These are phyloP conservation scores for Epicauta chinensis DNA, from an alignment of 1,140 invertebrate genomes.

Conservation along the genomic window DNA sequence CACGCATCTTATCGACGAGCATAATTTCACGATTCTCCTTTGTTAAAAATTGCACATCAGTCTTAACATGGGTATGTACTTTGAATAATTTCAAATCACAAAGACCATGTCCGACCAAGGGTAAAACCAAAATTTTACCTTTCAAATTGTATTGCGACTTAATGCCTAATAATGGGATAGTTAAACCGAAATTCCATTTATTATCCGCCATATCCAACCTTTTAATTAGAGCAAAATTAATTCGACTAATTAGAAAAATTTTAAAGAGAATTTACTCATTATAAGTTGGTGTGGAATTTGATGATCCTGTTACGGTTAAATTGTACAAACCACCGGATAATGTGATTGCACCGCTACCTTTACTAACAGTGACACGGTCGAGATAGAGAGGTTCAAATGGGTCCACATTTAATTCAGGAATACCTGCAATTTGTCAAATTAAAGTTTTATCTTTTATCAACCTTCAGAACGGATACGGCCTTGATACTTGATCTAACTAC, in stretches of 20 bases:
- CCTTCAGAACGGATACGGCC: no score
- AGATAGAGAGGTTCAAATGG: slow-evolving; percentile 44
- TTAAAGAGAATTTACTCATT: slow-evolving; percentile 34
- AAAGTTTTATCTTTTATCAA: no score
- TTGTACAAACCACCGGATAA: slow-evolving; percentile 42
- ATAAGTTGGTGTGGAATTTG: slow-evolving; percentile 43
- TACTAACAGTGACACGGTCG: slow-evolving; percentile 41
- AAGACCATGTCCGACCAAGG: slow-evolving; percentile 48
- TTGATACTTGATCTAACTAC: no score
- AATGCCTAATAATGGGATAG: slow-evolving; percentile 48
- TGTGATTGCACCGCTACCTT: slow-evolving; percentile 43
- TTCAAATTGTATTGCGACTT: slow-evolving; percentile 51
- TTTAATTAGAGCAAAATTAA: slow-evolving; percentile 17
- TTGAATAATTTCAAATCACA: slow-evolving; percentile 46
- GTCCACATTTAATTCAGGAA: slow-evolving; percentile 44
- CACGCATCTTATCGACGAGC: slow-evolving; percentile 48
- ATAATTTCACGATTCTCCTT: slow-evolving; percentile 45
- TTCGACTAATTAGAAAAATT: slow-evolving; percentile 4
- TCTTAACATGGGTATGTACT: slow-evolving; percentile 47
- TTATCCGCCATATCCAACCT: slow-evolving; percentile 46
- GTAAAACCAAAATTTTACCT: slow-evolving; percentile 52
- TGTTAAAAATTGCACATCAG: slow-evolving; percentile 43
- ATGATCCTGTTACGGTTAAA: slow-evolving; percentile 43
- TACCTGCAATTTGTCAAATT: slow-evolving; percentile 34
- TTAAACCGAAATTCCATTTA: slow-evolving; percentile 46